Conservation (phyloP, 1,140 invertebrate species). For the Sitobion miscanthi region DNA sequence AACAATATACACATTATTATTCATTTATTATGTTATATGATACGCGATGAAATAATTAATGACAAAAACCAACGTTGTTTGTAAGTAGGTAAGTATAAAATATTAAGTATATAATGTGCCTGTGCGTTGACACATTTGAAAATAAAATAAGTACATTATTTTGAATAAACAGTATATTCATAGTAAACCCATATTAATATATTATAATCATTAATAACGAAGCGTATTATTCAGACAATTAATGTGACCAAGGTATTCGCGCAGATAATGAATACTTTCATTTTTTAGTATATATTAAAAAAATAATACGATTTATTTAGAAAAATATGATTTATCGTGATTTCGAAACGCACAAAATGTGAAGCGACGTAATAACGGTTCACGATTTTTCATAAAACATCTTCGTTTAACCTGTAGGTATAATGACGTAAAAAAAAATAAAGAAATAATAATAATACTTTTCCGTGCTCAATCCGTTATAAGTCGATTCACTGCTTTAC, state of each 20-base stretch:
- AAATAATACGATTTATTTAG: neutral
- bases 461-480: neutral
- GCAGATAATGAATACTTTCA: neutral
- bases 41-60: no score
- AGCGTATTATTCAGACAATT: neutral
- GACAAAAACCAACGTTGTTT: no score
- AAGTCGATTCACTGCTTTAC: neutral
- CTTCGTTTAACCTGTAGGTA: neutral
- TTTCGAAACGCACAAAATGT: neutral
- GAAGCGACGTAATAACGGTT: neutral
- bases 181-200: neutral
- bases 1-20: no score
- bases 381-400: slow-evolving; percentile 12
- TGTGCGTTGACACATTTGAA: neutral
- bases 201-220: neutral
- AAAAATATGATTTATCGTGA: neutral
- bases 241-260: neutral
- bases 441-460: neutral
- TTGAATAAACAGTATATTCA: no score
- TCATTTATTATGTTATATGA: no score
- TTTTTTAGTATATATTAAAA: neutral
- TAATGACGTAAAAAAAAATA: neutral
- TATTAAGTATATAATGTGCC: neutral
- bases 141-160: neutral
- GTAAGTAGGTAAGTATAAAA: no score